Base-by-base conservation (phyloP, 2,888 invertebrate species). In the Mimas tiliae region DNA sequence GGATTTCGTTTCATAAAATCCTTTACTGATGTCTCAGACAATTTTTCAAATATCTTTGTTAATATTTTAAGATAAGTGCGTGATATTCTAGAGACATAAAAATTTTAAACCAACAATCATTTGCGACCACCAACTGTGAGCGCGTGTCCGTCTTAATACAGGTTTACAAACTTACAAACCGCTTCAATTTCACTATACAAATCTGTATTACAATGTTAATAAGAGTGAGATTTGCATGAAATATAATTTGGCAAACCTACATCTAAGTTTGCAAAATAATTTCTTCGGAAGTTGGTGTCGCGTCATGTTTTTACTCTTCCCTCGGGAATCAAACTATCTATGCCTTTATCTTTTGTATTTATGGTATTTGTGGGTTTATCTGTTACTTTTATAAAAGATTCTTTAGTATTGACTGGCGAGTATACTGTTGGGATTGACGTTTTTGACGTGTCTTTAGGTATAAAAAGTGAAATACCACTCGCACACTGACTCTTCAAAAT, bases 201-300 rank as follows among this genome's bases (percentile, higher is more conserved):
- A 42, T 38, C 38, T 16, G 19, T 58, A 58, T 58, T 7, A 0
- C 12, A 12, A 42, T 21, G 6, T 0, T 0, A 6, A 42, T 42
- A 42, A 42, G 42, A 19, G 6, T 58, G 12, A 42, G 12, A 58
- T 58, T 42, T 4, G 1, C 1, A 0, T 21, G 12, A 58, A 38
- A 21, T 50, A 19, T 42, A 38, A 11, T 19, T 42, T 27, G 4
- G 4, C 11, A 1, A 21, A 0, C 14, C 14, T 1, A 14, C 16
- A 12, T 42, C 4, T 11, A 42, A 38, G 0, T 42, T 58, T 38
- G 58, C 19, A 58, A 21, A 58, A 19, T 58, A 12, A 38, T 58
- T 58, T 58, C 58, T 58, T 58, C 58, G 58, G 58, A 58, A 58
- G 58, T 58, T 58, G 19, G 50, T 50, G 58, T 38, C 16, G 38